Conservation (phyloP, 2,113 vertebrate species). For the Siphamia tubifer region DNA sequence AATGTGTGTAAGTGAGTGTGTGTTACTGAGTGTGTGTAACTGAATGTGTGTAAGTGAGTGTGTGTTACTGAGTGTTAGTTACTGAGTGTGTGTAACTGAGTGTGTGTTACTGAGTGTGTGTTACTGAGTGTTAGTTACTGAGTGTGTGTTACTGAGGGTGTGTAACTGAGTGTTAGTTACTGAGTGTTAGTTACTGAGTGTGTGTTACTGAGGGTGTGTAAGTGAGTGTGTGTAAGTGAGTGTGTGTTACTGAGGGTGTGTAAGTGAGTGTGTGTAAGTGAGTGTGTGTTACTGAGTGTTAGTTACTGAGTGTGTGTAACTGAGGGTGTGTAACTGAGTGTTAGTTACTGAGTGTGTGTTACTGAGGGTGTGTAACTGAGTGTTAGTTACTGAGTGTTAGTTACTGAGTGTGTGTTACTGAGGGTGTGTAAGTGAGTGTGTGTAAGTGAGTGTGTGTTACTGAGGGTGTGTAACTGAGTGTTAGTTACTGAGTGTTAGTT, state of each 20-base stretch:
- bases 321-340: neutral
- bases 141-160: neutral
- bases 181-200: too few relatives aligned
- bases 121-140: neutral
- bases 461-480: neutral
- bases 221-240: neutral
- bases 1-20: neutral
- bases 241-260: too few relatives aligned
- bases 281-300: neutral
- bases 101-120: neutral
- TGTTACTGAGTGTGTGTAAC: neutral
- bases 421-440: neutral
- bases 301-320: neutral
- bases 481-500: too few relatives aligned
- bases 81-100: neutral
- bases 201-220: neutral
- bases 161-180: neutral
- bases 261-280: neutral
- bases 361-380: neutral
- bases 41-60: neutral
- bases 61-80: too few relatives aligned
- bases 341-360: neutral
- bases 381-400: too few relatives aligned
- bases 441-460: neutral
- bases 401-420: neutral